Conservation (phyloP, 2,797 vertebrate species). For the Karalla daura region DNA sequence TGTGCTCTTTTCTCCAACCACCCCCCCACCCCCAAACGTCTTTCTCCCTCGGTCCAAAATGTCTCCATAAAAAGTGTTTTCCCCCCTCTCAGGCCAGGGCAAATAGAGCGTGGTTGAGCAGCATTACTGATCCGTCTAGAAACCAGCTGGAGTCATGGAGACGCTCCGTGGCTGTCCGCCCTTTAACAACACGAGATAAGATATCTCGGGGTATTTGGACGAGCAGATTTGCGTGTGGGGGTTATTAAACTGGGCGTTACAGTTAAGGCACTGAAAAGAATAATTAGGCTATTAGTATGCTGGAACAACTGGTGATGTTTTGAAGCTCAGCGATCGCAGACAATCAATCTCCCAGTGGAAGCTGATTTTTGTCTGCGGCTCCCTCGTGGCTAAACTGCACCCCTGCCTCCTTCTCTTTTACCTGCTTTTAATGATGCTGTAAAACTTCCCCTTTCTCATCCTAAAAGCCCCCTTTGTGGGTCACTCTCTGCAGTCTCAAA, state of each 20-base stretch:
- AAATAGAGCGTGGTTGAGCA: constrained; percentile 61
- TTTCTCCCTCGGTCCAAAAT: constrained; percentile 48
- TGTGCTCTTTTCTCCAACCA: constrained; percentile 27
- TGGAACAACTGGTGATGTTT: constrained; percentile 24
- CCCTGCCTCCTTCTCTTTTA: background rate
- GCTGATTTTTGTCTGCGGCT: background rate
- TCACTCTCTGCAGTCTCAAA: constrained; percentile 10
- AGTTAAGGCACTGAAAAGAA: constrained; percentile 26
- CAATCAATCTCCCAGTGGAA: constrained; percentile 13
- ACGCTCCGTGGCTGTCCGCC: constrained; percentile 23
- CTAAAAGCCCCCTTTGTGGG: constrained; percentile 5
- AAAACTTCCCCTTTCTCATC: background rate
- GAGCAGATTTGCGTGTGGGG: constrained; percentile 20
- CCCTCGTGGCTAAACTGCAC: constrained; percentile 8
- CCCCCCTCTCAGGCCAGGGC: constrained; percentile 49
- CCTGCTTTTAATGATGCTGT: constrained; percentile 20
- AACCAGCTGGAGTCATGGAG: constrained; percentile 67
- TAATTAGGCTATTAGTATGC: constrained; percentile 30
- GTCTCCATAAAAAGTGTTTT: constrained; percentile 62
- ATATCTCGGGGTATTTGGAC: constrained; percentile 17
- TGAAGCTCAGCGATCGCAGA: constrained; percentile 7
- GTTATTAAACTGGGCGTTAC: constrained; percentile 1
- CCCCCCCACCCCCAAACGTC: too few relatives aligned
- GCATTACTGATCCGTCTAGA: constrained; percentile 68
- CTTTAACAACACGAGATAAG: constrained; percentile 27